A percentile compares a stretch with the other conserved stretches of the same genome.
These are phyloP conservation scores for Tetramorium bicarinatum DNA, from an alignment of 2,888 invertebrate species.

Conservation along the genomic window DNA sequence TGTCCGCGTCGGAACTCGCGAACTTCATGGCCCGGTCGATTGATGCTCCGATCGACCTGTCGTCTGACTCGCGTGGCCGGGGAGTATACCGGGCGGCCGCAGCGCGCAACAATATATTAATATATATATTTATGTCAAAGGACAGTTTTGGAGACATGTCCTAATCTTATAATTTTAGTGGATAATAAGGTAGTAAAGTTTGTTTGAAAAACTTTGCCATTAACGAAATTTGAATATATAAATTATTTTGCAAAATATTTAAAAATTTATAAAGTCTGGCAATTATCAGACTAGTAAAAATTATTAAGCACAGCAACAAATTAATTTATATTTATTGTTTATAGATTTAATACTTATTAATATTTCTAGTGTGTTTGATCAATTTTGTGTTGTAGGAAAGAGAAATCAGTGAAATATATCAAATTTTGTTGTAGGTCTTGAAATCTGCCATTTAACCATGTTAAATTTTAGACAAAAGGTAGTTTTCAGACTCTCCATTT, in stretches of 20 bases:
- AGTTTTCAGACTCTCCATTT: background rate
- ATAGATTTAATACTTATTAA: background rate
- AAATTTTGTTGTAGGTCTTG: background rate
- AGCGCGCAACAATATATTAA: no score
- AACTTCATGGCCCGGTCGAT: no score
- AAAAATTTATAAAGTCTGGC: background rate
- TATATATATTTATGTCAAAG: no score
- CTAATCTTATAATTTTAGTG: background rate
- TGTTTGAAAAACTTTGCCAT: background rate
- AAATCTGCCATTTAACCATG: background rate
- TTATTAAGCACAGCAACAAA: background rate
- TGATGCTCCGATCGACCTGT: no score
- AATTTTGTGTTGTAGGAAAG: background rate
- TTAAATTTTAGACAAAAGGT: background rate
- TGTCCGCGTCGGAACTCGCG: no score
- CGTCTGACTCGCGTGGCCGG: no score
- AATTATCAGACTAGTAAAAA: background rate
- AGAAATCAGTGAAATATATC: background rate
- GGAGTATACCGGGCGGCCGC: no score
- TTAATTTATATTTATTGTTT: background rate
- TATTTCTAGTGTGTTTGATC: background rate
- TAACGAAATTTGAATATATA: background rate
- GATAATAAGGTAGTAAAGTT: background rate
- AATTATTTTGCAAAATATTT: background rate
- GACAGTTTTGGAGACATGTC: no score